Conservation (phyloP, 2,888 invertebrate genomes). For the Athetis lepigone region DNA sequence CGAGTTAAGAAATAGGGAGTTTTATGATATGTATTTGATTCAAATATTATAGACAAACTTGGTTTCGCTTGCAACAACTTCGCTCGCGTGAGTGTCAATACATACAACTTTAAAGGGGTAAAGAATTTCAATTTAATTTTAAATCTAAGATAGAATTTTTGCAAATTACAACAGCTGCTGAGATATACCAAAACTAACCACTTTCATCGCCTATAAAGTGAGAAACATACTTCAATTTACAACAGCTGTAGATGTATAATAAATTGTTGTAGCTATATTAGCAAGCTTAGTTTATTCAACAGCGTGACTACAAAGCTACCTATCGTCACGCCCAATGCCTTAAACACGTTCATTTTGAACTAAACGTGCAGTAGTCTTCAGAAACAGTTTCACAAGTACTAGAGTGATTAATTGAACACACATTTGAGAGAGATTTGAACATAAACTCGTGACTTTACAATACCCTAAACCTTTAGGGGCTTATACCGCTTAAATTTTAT, state of each 20-base stretch:
- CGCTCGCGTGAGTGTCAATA: too few relatives aligned
- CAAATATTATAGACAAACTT: too few relatives aligned
- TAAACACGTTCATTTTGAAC: constrained; percentile 52
- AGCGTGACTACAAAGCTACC: constrained; percentile 55
- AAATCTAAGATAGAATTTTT: too few relatives aligned
- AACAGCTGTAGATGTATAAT: constrained; percentile 5
- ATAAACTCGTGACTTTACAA: constrained; percentile 50
- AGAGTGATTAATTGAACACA: constrained; percentile 50
- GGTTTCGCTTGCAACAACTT: too few relatives aligned
- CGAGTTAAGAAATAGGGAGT: too few relatives aligned
- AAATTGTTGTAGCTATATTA: constrained; percentile 24
- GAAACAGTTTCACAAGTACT: constrained; percentile 52
- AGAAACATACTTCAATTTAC: neutral
- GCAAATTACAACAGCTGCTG: neutral
- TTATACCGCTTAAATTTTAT: constrained; percentile 36
- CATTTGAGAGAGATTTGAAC: constrained; percentile 51
- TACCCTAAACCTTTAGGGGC: constrained; percentile 33
- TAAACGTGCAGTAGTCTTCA: constrained; percentile 54
- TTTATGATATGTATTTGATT: too few relatives aligned
- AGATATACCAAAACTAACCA: neutral
- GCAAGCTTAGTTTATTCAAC: constrained; percentile 36
- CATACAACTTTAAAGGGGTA: too few relatives aligned
- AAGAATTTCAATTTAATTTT: too few relatives aligned
- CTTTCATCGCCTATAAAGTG: neutral
- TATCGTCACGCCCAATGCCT: constrained; percentile 50